Conservation (phyloP, 2,113 vertebrate species). For the Platanista minor region DNA sequence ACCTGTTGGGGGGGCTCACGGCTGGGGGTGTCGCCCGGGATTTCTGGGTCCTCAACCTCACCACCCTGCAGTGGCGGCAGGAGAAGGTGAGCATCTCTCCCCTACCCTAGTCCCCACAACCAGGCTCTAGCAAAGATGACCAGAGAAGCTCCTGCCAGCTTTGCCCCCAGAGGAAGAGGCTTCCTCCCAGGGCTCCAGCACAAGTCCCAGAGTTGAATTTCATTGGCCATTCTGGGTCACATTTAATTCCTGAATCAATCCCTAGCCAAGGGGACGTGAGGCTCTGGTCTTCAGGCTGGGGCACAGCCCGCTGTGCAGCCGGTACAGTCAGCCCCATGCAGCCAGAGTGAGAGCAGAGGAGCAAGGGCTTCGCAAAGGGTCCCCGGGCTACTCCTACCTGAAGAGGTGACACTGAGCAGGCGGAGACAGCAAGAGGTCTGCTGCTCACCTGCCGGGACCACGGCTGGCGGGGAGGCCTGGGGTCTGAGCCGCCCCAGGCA, state of each 20-base stretch:
- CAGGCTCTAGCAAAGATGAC: neutral
- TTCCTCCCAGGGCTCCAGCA: neutral
- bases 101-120: neutral
- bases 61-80: conserved; percentile 90
- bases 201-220: neutral
- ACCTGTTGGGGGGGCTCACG: conserved; percentile 89
- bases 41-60: conserved; percentile 92
- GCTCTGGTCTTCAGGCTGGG: neutral
- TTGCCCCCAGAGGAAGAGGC: neutral
- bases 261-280: neutral
- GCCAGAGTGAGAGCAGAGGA: neutral
- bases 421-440: neutral
- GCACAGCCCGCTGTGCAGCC: accelerated
- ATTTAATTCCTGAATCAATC: neutral
- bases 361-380: neutral
- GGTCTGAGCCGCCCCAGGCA: neutral
- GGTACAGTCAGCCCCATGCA: neutral
- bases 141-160: neutral
- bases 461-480: neutral
- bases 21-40: conserved; percentile 84
- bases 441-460: neutral
- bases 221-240: neutral
- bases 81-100: conserved; percentile 80
- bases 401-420: neutral
- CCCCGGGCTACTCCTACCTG: accelerated